Conservation (phyloP, 2,888 invertebrate genomes). For the Harmothoe impar region DNA sequence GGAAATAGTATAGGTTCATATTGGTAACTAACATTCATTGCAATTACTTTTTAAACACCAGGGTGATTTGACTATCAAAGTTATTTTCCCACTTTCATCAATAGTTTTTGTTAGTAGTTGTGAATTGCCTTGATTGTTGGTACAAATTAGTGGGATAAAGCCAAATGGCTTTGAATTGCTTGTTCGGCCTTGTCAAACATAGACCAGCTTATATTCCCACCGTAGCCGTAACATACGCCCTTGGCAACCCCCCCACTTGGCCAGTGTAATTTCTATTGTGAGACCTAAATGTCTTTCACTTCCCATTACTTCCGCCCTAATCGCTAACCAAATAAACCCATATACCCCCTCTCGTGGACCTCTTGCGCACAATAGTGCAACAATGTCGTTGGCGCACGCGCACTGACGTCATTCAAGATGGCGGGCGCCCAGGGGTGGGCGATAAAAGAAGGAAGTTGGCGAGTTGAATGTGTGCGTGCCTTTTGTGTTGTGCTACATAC, state of each 20-base stretch:
- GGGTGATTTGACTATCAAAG: too few relatives aligned
- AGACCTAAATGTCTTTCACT: conserved; percentile 21
- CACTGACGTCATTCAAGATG: background rate
- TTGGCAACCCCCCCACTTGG: background rate
- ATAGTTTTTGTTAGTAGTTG: too few relatives aligned
- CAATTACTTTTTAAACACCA: too few relatives aligned
- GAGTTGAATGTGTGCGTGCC: conserved; percentile 4
- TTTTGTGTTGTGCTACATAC: background rate
- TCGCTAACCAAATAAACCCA: conserved; percentile 6
- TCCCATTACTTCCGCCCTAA: conserved; percentile 4
- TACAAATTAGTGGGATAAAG: too few relatives aligned
- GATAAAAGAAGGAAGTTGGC: background rate
- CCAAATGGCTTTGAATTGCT: background rate
- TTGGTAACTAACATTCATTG: too few relatives aligned
- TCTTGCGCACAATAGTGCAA: background rate
- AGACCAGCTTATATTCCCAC: background rate
- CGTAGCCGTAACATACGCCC: background rate
- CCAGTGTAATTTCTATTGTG: background rate
- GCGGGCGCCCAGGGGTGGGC: background rate
- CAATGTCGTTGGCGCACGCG: conserved; percentile 17
- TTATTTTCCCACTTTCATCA: too few relatives aligned
- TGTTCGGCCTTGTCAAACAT: conserved; percentile 11
- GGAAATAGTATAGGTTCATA: too few relatives aligned
- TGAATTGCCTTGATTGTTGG: too few relatives aligned
- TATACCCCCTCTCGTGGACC: background rate